Percentiles rank a stretch among this genome's conserved stretches.
phyloP scores from a whole-genome alignment of 2,797 vertebrate genomes.

The Cryptoprocta ferox region DNA sequence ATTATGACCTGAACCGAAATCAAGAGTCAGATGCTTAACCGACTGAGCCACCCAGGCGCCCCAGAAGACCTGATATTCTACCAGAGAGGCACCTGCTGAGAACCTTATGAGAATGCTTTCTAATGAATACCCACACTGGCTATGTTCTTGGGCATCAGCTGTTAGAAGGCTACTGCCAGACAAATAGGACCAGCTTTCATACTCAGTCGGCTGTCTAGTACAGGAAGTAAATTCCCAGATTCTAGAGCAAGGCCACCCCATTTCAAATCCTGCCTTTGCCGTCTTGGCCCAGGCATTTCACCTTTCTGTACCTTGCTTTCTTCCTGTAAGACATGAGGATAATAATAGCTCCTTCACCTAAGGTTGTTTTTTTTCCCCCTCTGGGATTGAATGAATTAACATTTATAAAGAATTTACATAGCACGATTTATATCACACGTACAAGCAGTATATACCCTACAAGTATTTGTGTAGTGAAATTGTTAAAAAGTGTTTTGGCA shows the following conservation, averaged over 20 bases:
- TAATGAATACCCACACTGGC: conserved; percentile 53
- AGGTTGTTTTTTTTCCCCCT: neutral
- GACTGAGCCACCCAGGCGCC: no score
- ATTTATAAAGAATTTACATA: neutral
- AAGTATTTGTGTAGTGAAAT: neutral
- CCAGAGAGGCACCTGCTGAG: neutral
- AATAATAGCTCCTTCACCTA: neutral
- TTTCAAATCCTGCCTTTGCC: neutral
- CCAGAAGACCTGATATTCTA: conserved; percentile 6
- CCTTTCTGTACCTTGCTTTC: neutral
- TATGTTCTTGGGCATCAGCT: neutral
- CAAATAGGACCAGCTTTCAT: neutral
- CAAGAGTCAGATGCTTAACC: no score
- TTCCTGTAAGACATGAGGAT: neutral
- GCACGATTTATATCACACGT: neutral
- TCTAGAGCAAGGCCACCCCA: neutral
- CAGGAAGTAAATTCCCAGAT: neutral
- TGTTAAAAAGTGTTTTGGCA: neutral
- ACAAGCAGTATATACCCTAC: neutral
- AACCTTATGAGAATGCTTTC: conserved; percentile 27
- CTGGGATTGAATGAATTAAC: neutral
- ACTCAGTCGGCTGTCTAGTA: neutral
- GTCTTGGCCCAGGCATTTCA: neutral
- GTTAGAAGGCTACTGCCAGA: neutral
- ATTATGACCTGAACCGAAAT: no score